Percentiles rank a stretch among this genome's conserved stretches.
These are phyloP conservation scores for Mobula hypostoma DNA, from an alignment of 2,113 vertebrate genomes.

Conservation along the genomic window DNA sequence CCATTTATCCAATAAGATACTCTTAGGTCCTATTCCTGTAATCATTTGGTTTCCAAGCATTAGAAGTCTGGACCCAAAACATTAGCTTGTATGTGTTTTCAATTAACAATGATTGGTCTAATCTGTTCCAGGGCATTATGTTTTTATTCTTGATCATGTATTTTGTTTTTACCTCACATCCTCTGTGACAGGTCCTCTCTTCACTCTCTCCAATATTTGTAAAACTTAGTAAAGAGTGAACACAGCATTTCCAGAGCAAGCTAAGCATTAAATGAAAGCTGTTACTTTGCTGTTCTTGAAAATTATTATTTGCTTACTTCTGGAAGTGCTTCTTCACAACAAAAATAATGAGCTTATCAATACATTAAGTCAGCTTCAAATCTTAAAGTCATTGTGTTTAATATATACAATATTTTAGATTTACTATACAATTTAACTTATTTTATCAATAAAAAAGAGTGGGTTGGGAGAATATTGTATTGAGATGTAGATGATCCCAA, in stretches of 20 bases:
- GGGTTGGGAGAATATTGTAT: neutral
- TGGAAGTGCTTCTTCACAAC: neutral
- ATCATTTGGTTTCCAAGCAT: too few species aligned
- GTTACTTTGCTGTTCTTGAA: neutral
- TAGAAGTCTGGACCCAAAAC: too few species aligned
- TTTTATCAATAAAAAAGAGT: neutral
- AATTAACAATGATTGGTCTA: neutral
- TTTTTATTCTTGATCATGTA: neutral
- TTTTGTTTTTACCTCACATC: neutral
- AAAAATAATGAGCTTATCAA: neutral
- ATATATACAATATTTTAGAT: too few species aligned
- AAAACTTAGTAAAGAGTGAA: neutral
- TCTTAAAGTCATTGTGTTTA: neutral
- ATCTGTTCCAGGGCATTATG: neutral
- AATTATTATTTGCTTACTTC: neutral
- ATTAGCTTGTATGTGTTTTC: neutral
- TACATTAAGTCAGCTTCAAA: neutral
- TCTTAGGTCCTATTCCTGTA: too few species aligned
- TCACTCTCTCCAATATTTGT: neutral
- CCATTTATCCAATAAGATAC: too few species aligned
- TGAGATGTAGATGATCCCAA: neutral
- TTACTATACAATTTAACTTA: neutral
- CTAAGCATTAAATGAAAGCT: neutral
- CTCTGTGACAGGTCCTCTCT: neutral
- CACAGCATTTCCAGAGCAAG: neutral